Evolutionary conservation across 2,888 invertebrate genomes (phyloP).

Genomic region (Branchipolynoe longqiensis): DNA sequence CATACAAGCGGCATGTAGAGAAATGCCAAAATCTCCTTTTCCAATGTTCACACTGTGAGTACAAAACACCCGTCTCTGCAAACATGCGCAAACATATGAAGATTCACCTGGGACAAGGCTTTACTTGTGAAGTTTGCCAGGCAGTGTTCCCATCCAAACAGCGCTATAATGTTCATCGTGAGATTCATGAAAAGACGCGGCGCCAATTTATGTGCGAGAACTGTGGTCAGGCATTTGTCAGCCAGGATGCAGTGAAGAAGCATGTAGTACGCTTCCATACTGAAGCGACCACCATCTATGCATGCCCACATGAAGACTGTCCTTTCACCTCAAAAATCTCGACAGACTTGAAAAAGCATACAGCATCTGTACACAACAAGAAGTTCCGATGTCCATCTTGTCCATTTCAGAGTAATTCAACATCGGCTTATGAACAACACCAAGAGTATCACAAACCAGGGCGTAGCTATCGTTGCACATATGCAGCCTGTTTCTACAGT

Average conservation of each 20-base stretch:
- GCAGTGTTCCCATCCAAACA: constrained; percentile 61
- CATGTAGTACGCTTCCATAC: constrained; percentile 62
- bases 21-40: constrained; percentile 62
- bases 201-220: constrained; percentile 60
- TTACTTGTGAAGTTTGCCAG: constrained; percentile 60
- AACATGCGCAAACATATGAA: constrained; percentile 63
- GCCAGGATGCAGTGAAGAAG: constrained; percentile 62
- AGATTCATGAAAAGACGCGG: constrained; percentile 56
- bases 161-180: constrained; percentile 53
- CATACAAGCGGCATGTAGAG: constrained; percentile 63
- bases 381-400: constrained; percentile 61
- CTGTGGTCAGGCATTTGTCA: constrained; percentile 61
- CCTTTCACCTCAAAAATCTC: constrained; percentile 61
- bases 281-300: background rate
- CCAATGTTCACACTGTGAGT: constrained; percentile 61
- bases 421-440: constrained; percentile 58
- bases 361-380: constrained; percentile 63
- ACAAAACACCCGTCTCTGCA: constrained; percentile 59
- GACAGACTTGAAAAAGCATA: constrained; percentile 65
- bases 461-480: constrained; percentile 58
- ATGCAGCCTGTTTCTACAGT: constrained; percentile 61
- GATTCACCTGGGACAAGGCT: constrained; percentile 64
- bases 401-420: constrained; percentile 61
- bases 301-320: constrained; percentile 62
- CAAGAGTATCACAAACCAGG: constrained; percentile 63